Conservation (phyloP, 2,888 invertebrate species). For the Agriopis marginaria region DNA sequence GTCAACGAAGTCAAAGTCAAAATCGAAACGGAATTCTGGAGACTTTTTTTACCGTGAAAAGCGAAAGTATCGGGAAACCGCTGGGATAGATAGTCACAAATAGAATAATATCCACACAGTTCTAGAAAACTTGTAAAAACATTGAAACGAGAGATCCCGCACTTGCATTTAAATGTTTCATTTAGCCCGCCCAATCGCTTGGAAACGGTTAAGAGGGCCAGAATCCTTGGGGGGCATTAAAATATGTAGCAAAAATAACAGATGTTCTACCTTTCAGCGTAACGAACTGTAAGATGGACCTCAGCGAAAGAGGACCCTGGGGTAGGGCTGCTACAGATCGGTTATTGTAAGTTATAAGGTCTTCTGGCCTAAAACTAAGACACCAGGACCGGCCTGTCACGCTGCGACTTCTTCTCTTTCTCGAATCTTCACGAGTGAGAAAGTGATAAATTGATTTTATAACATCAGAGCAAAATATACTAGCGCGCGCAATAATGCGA, state of each 20-base stretch:
- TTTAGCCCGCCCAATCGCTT: constrained; percentile 75
- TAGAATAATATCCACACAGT: not conserved
- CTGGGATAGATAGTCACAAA: not conserved
- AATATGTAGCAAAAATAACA: constrained; percentile 84
- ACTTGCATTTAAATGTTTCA: constrained; percentile 76
- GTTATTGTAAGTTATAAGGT: too few relatives aligned
- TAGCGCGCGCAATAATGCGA: too few relatives aligned
- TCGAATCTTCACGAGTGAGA: too few relatives aligned
- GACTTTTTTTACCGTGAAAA: not conserved
- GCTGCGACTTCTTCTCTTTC: too few relatives aligned
- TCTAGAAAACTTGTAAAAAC: constrained; percentile 1
- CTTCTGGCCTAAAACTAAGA: too few relatives aligned
- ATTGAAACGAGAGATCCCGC: constrained; percentile 23
- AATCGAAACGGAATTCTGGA: too few relatives aligned
- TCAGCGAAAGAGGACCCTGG: constrained; percentile 32
- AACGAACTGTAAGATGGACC: constrained; percentile 78
- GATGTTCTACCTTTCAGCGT: constrained; percentile 72
- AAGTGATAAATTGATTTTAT: too few relatives aligned
- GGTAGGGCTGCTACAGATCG: constrained; percentile 19
- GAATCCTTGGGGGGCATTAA: constrained; percentile 73
- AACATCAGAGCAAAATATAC: too few relatives aligned
- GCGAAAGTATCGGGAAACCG: not conserved
- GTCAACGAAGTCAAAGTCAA: too few relatives aligned
- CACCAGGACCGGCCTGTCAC: too few relatives aligned
- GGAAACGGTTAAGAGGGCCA: constrained; percentile 67